Evolutionary conservation across 1,140 invertebrate species (phyloP).

Genomic region (Drosophila burlai): DNA sequence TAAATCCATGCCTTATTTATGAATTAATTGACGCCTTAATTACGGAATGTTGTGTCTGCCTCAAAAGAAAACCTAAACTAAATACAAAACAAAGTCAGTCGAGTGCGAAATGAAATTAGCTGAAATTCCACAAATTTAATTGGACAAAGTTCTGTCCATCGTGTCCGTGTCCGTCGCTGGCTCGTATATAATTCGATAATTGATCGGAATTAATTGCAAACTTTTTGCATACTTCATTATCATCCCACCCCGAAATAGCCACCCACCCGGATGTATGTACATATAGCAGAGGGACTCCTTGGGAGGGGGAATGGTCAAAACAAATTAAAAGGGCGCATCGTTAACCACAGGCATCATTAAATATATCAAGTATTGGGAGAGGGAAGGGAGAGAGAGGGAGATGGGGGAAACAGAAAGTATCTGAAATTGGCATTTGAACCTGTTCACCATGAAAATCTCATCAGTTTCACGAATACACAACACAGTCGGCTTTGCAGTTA

Average conservation of each 20-base stretch:
- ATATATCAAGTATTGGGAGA: constrained; percentile 2
- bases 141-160: constrained; percentile 25
- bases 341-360: constrained; percentile 49
- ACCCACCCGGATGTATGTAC: too few species aligned
- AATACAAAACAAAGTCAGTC: constrained; percentile 24
- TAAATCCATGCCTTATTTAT: background rate
- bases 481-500: background rate
- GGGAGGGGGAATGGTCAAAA: background rate
- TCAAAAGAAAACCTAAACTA: constrained; percentile 11
- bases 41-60: background rate
- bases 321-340: constrained; percentile 44
- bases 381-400: background rate
- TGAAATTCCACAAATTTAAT: constrained; percentile 41
- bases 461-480: background rate
- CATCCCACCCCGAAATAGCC: constrained; percentile 6
- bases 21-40: constrained; percentile 7
- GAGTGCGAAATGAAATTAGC: constrained; percentile 45
- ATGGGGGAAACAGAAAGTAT: background rate
- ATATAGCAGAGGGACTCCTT: too few species aligned
- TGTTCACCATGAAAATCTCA: constrained; percentile 19
- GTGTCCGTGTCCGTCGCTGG: background rate
- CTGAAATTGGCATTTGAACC: constrained; percentile 44
- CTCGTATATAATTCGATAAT: constrained; percentile 42
- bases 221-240: constrained; percentile 46
- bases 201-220: constrained; percentile 45